Conservation (phyloP, 1,140 invertebrate species). For the Ips typographus region DNA sequence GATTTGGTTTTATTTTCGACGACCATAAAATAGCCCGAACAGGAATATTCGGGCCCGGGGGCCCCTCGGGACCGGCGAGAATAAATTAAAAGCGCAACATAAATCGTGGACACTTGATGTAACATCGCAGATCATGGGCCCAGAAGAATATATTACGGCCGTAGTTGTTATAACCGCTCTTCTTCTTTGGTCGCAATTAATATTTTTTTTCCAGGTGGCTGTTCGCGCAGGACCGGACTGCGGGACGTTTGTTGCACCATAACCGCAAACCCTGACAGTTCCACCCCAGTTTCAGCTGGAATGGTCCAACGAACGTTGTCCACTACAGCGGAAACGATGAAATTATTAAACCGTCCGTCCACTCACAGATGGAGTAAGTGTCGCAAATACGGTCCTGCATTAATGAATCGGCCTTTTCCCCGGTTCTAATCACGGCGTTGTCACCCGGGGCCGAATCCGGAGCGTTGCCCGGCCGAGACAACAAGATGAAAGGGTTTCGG, state of each 20-base stretch:
- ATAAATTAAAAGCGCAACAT: slow-evolving; percentile 36
- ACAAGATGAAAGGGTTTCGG: slow-evolving; percentile 30
- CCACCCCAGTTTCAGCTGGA: background rate
- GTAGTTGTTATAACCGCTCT: slow-evolving; percentile 31
- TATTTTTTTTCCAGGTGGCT: slow-evolving; percentile 33
- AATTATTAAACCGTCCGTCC: background rate
- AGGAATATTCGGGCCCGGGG: slow-evolving; percentile 32
- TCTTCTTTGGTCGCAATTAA: slow-evolving; percentile 37
- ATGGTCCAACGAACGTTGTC: background rate
- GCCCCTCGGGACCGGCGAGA: slow-evolving; percentile 25
- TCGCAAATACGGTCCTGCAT: slow-evolving; percentile 6
- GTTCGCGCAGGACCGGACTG: slow-evolving; percentile 10
- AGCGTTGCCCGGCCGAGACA: slow-evolving; percentile 27
- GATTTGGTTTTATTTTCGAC: slow-evolving; percentile 20
- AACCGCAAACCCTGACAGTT: background rate
- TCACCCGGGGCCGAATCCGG: slow-evolving; percentile 26
- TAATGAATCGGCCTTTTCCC: slow-evolving; percentile 20
- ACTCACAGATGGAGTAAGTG: background rate
- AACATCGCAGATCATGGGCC: slow-evolving; percentile 33
- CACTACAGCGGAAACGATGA: background rate
- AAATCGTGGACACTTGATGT: slow-evolving; percentile 37
- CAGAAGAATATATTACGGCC: slow-evolving; percentile 35
- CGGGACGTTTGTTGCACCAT: background rate
- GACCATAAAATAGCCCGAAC: slow-evolving; percentile 35
- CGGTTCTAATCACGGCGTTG: slow-evolving; percentile 33